phyloP scores from a whole-genome alignment of 2,888 invertebrate genomes.

The Hypolimnas misippus region DNA sequence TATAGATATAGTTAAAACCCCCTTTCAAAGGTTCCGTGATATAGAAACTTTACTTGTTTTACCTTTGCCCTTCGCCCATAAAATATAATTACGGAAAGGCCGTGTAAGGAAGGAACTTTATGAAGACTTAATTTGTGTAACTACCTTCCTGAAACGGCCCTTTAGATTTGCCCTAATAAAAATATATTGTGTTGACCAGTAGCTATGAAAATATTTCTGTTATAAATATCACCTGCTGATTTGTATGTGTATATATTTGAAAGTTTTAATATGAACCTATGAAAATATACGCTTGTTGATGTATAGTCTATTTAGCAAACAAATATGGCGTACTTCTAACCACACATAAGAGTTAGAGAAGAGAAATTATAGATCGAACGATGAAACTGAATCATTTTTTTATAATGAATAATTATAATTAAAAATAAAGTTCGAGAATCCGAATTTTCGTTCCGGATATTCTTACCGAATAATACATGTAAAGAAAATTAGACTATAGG shows the following conservation, averaged over 20 bases:
- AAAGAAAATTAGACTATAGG: no score
- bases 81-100: conserved; percentile 45
- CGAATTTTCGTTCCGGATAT: no score
- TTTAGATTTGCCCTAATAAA: conserved; percentile 37
- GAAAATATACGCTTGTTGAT: no score
- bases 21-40: background rate
- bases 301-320: no score
- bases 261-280: no score
- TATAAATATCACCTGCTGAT: background rate
- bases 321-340: no score
- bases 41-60: conserved; percentile 5
- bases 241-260: background rate
- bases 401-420: no score
- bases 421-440: no score
- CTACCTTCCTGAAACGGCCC: conserved; percentile 38
- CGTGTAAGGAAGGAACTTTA: conserved; percentile 40
- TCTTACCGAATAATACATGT: no score
- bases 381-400: no score
- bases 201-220: conserved; percentile 9
- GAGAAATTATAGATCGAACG: no score
- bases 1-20: conserved; percentile 13
- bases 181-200: conserved; percentile 26
- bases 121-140: conserved; percentile 44
- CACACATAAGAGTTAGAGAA: no score
- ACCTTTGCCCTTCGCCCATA: conserved; percentile 34